A percentile compares a stretch with the other conserved stretches of the same genome.
phyloP scores from a whole-genome alignment of 2,113 vertebrate species.

The Pseudopipra pipra region DNA sequence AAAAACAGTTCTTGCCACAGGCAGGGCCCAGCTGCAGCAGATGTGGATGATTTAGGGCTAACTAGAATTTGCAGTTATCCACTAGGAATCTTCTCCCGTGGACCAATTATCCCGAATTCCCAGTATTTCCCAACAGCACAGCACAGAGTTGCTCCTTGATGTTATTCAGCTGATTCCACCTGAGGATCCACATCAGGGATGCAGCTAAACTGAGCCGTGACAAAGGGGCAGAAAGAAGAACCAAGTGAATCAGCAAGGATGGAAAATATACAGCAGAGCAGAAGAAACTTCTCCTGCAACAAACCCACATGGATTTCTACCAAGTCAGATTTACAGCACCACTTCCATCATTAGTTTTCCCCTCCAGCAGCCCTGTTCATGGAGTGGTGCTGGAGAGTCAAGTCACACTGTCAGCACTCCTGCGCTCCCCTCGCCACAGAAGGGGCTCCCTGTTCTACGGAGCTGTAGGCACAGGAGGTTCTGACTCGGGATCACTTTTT shows the following conservation, averaged over 20 bases:
- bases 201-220: not conserved
- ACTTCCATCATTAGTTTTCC: not conserved
- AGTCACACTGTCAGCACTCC: not conserved
- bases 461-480: not conserved
- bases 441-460: not conserved
- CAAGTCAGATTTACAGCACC: not conserved
- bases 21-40: not conserved
- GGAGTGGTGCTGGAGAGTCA: not conserved
- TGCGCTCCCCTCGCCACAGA: not conserved
- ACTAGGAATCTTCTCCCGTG: not conserved
- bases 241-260: not conserved
- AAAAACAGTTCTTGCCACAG: not conserved
- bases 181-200: not conserved
- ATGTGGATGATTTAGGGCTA: not conserved
- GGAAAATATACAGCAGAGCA: not conserved
- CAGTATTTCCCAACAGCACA: not conserved
- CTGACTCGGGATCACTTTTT: slow-evolving; percentile 77
- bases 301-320: not conserved
- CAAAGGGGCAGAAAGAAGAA: not conserved
- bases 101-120: not conserved
- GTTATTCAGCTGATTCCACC: not conserved
- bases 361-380: not conserved
- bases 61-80: not conserved
- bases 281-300: not conserved
- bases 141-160: not conserved